Base-by-base conservation (phyloP, 2,797 vertebrate species). In the Sebastes iracundus region DNA sequence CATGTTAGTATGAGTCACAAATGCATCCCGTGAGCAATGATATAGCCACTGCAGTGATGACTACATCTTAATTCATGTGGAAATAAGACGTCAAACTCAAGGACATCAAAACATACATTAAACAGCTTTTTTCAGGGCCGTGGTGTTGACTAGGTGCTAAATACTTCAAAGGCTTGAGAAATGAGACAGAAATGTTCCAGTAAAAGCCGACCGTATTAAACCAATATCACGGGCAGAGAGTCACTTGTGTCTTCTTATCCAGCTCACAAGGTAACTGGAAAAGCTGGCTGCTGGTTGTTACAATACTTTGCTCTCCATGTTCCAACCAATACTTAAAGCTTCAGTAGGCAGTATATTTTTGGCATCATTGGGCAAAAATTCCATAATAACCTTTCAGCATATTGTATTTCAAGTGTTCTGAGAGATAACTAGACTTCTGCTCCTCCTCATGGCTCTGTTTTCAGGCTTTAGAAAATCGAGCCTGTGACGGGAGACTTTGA, bases 81-180 rank as follows among this genome's bases (percentile, higher is more conserved):
- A 84, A 80, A 80, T 72, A 81, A 79, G 30, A 76, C 67, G 33
- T 82, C 58, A 80, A 80, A 87, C 13, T 53, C 49, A 64, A 71
- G 52, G 63, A 83, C 60, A 84, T 87, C 66, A 83, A 87, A 83
- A 66, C 56, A 71, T 78, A 69, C 12, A 77, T 86, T 74, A 77
- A 72, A 42, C 33, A n/a, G 27, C 11, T 14, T 84, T 46, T 82
- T 76, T 67, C 52, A 33, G 28, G 38, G 76, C n/a, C 23, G 13
- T 28, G 32, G 42, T 46, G 33, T 79, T 33, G 60, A 74, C 66
- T 63, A 61, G 20, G 2, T 53, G 53, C 4, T n/a, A 80, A 77
- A 74, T 58, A 23, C 56, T 55, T 71, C 32, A 77, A 77, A 83
- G 61, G 20, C 46, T 35, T 62, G 12, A 80, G 22, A 77, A 77